Evolutionary conservation across 2,888 invertebrate genomes (phyloP).

Genomic region (Lycaena phlaeas): DNA sequence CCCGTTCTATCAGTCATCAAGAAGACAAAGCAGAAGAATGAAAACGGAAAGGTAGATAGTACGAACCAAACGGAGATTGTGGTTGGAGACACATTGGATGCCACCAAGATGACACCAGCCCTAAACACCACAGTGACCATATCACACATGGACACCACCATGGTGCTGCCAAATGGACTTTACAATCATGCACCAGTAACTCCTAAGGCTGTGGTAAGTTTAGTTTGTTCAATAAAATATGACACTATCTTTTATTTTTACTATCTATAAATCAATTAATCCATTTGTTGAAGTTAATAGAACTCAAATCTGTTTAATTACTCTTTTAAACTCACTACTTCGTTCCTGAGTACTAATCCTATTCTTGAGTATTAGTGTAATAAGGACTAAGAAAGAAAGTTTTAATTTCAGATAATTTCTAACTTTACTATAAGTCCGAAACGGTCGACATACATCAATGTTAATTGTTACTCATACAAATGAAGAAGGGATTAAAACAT

Average conservation of each 20-base stretch:
- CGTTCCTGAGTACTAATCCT: no score
- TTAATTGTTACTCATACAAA: no score
- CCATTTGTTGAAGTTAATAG: no score
- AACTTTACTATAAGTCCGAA: no score
- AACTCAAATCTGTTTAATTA: no score
- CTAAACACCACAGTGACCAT: constrained; percentile 23
- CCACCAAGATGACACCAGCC: constrained; percentile 32
- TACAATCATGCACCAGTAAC: constrained; percentile 38
- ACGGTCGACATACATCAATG: no score
- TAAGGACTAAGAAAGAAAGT: no score
- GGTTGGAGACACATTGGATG: constrained; percentile 26
- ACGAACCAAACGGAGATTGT: constrained; percentile 16
- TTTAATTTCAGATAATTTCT: no score
- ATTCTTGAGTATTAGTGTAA: no score
- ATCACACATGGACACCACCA: constrained; percentile 39
- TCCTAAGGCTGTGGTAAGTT: constrained; percentile 37
- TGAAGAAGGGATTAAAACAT: no score
- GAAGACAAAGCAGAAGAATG: constrained; percentile 3
- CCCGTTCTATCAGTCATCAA: neutral
- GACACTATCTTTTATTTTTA: neutral
- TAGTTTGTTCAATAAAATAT: neutral
- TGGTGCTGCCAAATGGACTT: constrained; percentile 39
- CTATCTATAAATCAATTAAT: neutral
- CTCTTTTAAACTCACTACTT: no score
- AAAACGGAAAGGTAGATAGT: constrained; percentile 10